Evolutionary conservation across 1,140 invertebrate species (phyloP).

Genomic region (Dysdera silvatica): DNA sequence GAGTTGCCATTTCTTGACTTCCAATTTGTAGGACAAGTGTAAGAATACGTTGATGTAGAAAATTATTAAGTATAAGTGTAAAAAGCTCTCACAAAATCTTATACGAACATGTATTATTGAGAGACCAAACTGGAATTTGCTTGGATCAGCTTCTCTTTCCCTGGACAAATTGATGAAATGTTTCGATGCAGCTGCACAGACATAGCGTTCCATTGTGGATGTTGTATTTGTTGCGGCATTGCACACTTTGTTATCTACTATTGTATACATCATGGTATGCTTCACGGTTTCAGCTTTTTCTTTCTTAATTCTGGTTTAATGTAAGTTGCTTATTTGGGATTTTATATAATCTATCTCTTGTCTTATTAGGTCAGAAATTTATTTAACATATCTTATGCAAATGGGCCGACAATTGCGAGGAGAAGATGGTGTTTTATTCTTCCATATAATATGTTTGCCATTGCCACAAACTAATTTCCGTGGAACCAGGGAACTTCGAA

Average conservation of each 20-base stretch:
- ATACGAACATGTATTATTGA: slow-evolving; percentile 42
- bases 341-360: slow-evolving; percentile 34
- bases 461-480: no score
- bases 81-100: no score
- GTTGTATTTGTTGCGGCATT: slow-evolving; percentile 41
- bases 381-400: slow-evolving; percentile 37
- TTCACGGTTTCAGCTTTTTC: slow-evolving; percentile 30
- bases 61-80: no score
- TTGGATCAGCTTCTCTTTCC: slow-evolving; percentile 29
- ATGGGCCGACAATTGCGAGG: slow-evolving; percentile 39
- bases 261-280: slow-evolving; percentile 39
- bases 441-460: slow-evolving; percentile 38
- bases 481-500: no score
- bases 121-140: slow-evolving; percentile 38
- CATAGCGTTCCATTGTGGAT: slow-evolving; percentile 42
- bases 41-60: slow-evolving; percentile 39
- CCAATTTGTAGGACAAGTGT: slow-evolving; percentile 39
- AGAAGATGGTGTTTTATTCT: slow-evolving; percentile 40
- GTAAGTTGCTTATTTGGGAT: no score
- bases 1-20: slow-evolving; percentile 33
- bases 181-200: slow-evolving; percentile 41
- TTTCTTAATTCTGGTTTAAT: no score
- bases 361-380: slow-evolving; percentile 34
- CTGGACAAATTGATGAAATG: slow-evolving; percentile 40
- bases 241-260: slow-evolving; percentile 47